Evolutionary conservation across 2,888 invertebrate genomes (phyloP).

Genomic region (Dasypolia templi): DNA sequence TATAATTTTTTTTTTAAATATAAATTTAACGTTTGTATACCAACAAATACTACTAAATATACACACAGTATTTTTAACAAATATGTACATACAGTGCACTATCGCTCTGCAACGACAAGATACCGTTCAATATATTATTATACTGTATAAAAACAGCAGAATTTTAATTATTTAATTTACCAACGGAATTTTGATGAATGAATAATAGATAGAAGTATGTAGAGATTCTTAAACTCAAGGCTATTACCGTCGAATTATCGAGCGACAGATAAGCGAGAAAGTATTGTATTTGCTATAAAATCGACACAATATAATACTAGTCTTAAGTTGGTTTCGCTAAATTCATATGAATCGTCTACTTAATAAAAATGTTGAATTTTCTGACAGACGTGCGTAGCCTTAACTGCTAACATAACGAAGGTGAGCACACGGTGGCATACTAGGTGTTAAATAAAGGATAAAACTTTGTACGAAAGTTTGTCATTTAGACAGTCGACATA

Average conservation of each 20-base stretch:
- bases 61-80: neutral
- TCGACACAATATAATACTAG: neutral
- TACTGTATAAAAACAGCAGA: neutral
- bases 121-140: neutral
- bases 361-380: neutral
- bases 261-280: neutral
- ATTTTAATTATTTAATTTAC: neutral
- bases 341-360: neutral
- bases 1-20: too few species aligned
- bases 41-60: neutral
- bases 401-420: neutral
- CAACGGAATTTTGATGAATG: neutral
- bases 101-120: neutral
- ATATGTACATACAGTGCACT: neutral
- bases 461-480: neutral
- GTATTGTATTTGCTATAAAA: slow-evolving; percentile 4
- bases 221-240: neutral
- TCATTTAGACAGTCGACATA: neutral
- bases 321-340: neutral
- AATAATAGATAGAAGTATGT: neutral
- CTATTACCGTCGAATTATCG: neutral
- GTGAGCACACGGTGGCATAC: neutral
- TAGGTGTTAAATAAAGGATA: neutral
- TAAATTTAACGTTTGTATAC: neutral
- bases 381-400: neutral